Conservation (phyloP, 2,113 vertebrate genomes). For the Poecilia latipinna region DNA sequence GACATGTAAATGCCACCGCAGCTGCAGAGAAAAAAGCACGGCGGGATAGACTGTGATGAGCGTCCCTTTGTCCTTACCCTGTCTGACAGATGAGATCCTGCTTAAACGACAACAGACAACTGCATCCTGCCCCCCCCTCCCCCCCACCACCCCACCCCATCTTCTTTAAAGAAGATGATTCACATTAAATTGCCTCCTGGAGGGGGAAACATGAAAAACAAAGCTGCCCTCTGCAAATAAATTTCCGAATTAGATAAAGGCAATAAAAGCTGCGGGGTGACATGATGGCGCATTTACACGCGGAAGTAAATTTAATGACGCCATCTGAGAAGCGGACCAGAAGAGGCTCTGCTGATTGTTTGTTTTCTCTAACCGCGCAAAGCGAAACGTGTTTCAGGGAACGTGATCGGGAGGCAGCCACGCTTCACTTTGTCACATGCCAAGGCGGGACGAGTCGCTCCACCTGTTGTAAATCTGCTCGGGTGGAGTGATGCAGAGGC, state of each 20-base stretch:
- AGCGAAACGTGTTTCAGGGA: conserved; percentile 8
- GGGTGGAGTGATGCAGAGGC: not conserved
- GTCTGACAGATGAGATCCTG: conserved; percentile 56
- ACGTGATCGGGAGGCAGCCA: conserved; percentile 28
- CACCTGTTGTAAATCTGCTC: conserved; percentile 44
- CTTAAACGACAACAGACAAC: conserved; percentile 37
- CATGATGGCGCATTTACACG: conserved; percentile 8
- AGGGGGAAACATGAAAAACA: conserved; percentile 35
- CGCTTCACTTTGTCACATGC: conserved; percentile 30
- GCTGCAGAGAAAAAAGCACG: conserved; percentile 46
- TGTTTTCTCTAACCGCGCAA: conserved; percentile 2
- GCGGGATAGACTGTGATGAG: conserved; percentile 33
- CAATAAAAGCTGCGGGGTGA: conserved; percentile 10
- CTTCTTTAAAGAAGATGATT: conserved; percentile 30
- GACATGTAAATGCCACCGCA: conserved; percentile 66
- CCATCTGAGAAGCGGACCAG: not conserved
- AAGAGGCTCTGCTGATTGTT: conserved; percentile 24
- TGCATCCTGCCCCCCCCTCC: conserved; percentile 31
- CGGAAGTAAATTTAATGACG: not conserved
- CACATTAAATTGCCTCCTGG: conserved; percentile 44
- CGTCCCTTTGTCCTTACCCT: conserved; percentile 61
- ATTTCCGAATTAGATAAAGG: conserved; percentile 35
- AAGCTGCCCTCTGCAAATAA: conserved; percentile 42
- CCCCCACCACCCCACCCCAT: not conserved
- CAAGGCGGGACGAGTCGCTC: not conserved